Evolutionary conservation across 2,113 vertebrate species (phyloP), one percentile per base, ranked within the genome.

Genomic region (Lipophrys pholis): DNA sequence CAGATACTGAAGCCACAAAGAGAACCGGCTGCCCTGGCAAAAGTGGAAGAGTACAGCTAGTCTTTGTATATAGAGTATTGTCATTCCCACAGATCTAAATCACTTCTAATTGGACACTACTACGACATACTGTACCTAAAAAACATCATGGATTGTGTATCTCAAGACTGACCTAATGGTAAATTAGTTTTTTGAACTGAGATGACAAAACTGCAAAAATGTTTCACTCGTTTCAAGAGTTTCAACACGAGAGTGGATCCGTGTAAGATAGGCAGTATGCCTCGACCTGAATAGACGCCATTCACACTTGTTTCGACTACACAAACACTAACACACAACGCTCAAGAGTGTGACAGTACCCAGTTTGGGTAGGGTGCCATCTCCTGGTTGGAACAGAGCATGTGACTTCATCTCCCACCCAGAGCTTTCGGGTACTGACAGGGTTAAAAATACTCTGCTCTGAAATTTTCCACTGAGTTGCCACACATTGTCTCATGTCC

Each of bases 321-420:
- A 30, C 21, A 61, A 21, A 38, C 67, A 8, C 50, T 30, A 40
- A 43, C 42, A 45, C 11, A 71, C 8, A 76, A 11, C 43, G 41
- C 21, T 55, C 63, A 68, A 30, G 41, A 78, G 11, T 65, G 75
- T 82, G 72, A 76, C 71, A 82, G 73, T 39, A 46, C 82, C 83
- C 82, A 79, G 92, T 90, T 96, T 95, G 96, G 93, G 90, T 94
- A 94, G 88, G 93, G 95, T 95, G 96, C 97, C 97, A 96, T 93
- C 97, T 99, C 93, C 96, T 95, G 97, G 97, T 89, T 74, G 66
- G 68, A 86, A 72, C 16, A 85, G 41, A 80, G 76, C 74, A 84
- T 77, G 64, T 78, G 66, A 58, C 54, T 55, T 73, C 51, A 51
- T 41, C 41, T 72, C 51, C 36, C 41, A 78, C 8, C 51, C n/a